phyloP scores from a whole-genome alignment of 2,888 invertebrate genomes.

The Drosophila prostipennis region DNA sequence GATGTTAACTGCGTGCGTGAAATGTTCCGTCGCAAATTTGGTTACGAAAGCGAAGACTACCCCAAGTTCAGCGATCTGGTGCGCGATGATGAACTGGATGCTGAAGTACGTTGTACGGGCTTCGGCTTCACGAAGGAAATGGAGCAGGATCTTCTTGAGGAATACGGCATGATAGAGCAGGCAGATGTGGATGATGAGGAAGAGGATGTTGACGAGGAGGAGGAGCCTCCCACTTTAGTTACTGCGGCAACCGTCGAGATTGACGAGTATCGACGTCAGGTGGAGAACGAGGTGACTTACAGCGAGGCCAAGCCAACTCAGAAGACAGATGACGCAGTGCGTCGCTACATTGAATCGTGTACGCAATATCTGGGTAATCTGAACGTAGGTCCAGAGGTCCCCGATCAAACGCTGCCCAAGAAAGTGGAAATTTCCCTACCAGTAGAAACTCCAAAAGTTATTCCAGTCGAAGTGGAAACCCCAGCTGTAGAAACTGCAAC shows the following conservation, averaged over 20 bases:
- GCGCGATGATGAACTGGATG: slow-evolving; percentile 92
- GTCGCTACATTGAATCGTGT: slow-evolving; percentile 83
- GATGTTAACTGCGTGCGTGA: slow-evolving; percentile 96
- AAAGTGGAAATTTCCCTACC: not conserved
- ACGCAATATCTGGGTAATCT: slow-evolving; percentile 80
- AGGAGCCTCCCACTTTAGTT: slow-evolving; percentile 58
- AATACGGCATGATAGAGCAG: slow-evolving; percentile 86
- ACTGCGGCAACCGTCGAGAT: slow-evolving; percentile 79
- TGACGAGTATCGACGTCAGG: slow-evolving; percentile 81
- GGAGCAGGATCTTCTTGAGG: slow-evolving; percentile 89
- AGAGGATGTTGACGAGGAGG: slow-evolving; percentile 62
- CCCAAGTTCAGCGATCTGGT: slow-evolving; percentile 91
- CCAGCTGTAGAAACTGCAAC: not conserved
- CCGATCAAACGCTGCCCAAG: slow-evolving; percentile 41
- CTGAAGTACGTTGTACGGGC: slow-evolving; percentile 96
- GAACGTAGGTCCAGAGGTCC: slow-evolving; percentile 60
- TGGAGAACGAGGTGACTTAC: slow-evolving; percentile 83
- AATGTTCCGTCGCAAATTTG: slow-evolving; percentile 95
- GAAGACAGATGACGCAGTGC: slow-evolving; percentile 84
- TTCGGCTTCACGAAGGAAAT: slow-evolving; percentile 94
- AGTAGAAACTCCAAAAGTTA: slow-evolving; percentile 17
- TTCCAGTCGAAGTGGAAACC: not conserved
- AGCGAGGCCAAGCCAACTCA: slow-evolving; percentile 84
- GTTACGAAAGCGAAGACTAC: slow-evolving; percentile 92
- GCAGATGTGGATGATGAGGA: slow-evolving; percentile 80